Evolutionary conservation across 2,113 vertebrate species (phyloP).

Genomic region (Festucalex cinctus): DNA sequence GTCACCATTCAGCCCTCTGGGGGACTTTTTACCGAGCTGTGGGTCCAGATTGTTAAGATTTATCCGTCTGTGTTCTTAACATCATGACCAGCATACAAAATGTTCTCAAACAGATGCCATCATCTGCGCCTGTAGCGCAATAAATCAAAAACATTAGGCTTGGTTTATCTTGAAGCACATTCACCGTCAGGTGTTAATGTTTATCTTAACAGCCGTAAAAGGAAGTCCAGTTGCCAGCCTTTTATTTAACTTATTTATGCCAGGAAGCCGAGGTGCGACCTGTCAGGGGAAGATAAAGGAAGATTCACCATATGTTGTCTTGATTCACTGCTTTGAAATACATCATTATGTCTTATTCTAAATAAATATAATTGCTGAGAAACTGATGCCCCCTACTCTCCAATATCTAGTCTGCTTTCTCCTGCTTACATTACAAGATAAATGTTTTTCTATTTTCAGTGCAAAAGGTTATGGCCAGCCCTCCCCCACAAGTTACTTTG

Average conservation of each 20-base stretch:
- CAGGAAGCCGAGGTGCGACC: slow-evolving; percentile 59
- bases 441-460: slow-evolving; percentile 31
- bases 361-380: slow-evolving; percentile 45
- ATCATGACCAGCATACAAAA: slow-evolving; percentile 1
- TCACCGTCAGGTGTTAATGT: slow-evolving; percentile 65
- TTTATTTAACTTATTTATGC: slow-evolving; percentile 67
- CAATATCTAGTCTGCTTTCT: not conserved
- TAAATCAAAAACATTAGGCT: slow-evolving; percentile 32
- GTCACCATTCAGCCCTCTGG: slow-evolving; percentile 44
- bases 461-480: slow-evolving; percentile 33
- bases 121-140: slow-evolving; percentile 24
- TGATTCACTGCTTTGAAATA: slow-evolving; percentile 23
- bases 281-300: slow-evolving; percentile 52
- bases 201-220: slow-evolving; percentile 65
- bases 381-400: slow-evolving; percentile 6
- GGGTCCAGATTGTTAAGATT: slow-evolving; percentile 34
- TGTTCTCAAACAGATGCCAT: slow-evolving; percentile 17
- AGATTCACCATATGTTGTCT: slow-evolving; percentile 51
- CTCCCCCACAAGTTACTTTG: slow-evolving; percentile 43
- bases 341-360: slow-evolving; percentile 19
- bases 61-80: slow-evolving; percentile 39
- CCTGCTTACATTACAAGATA: slow-evolving; percentile 18
- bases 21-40: slow-evolving; percentile 21
- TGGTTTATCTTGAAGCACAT: slow-evolving; percentile 53
- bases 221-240: slow-evolving; percentile 55